Evolutionary conservation across 2,797 vertebrate genomes (phyloP).

Genomic region (Adelosebastes latens): DNA sequence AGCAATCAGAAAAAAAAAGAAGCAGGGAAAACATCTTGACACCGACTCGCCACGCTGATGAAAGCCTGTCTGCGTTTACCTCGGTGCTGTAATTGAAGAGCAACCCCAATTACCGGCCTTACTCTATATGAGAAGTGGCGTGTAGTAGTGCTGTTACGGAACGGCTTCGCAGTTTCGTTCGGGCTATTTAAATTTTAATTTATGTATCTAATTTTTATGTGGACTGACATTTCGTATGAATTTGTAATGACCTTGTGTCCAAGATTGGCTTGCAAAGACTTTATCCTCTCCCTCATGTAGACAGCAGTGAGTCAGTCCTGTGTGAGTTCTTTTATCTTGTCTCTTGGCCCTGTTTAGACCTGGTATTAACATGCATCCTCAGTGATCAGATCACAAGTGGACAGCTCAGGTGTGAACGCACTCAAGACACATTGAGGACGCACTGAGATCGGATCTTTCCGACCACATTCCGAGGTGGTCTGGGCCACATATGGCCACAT

Average conservation of each 20-base stretch:
- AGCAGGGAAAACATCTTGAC: constrained; percentile 4
- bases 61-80: constrained; percentile 18
- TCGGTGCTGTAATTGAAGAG: constrained; percentile 20
- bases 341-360: not conserved
- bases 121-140: not conserved
- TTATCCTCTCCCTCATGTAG: not conserved
- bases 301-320: not conserved
- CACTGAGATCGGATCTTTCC: too few relatives aligned
- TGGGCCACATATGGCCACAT: too few relatives aligned
- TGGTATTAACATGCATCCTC: too few relatives aligned
- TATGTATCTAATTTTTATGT: not conserved
- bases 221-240: not conserved
- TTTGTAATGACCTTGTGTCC: not conserved
- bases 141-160: not conserved
- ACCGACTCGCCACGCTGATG: not conserved
- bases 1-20: constrained; percentile 17
- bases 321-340: constrained; percentile 20
- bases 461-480: too few relatives aligned
- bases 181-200: not conserved
- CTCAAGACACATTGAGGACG: too few relatives aligned
- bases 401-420: too few relatives aligned
- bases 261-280: not conserved
- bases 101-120: not conserved
- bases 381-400: too few relatives aligned
- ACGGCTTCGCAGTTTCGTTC: not conserved